Base-by-base conservation (phyloP, 2,797 vertebrate species). In the Pelobates cultripes region DNA sequence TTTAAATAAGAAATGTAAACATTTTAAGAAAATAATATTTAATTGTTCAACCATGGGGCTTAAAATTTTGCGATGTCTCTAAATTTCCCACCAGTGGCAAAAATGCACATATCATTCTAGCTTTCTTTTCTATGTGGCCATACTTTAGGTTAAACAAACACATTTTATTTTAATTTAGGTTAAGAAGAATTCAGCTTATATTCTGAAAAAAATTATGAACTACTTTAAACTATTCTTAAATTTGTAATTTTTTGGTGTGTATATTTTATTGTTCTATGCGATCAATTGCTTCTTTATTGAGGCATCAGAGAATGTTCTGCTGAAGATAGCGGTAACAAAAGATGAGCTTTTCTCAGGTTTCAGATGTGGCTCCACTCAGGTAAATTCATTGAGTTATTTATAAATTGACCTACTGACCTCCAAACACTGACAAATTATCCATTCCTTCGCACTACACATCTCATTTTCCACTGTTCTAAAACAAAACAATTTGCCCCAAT, bases 371-470 rank as follows among this genome's bases (percentile, higher is more conserved):
- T 95, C 91, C 94, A 87, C 94, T 94, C 94, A 95, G 94, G 95
- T 97, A 91, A 95, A 95, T 95, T 91, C 89, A 87, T 89, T 89
- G 89, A 89, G 91, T 94, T 95, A 95, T 95, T 96, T 92, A 88
- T 91, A 90, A 92, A 88, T 93, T 91, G 94, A 96, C 94, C 95
- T 88, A 85, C 80, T 92, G 95, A 96, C 96, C 95, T 92, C 92
- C 95, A 96, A 97, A 94, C 94, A 94, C 94, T 86, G 93, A 90
- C 93, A 96, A 96, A 97, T 96, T 96, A 95, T 92, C 94, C 93
- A 86, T 88, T 71, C 86, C 89, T 88, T 81, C 45, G 64, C 84
- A 78, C 77, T 79, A 83, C 73, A 0, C 74, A 84, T 85, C 84
- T 84, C 82, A 67, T 85, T 70, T 87, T 78, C 84, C 70, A 1